Evolutionary conservation across 2,797 vertebrate species (phyloP).

Genomic region (Lateolabrax maculatus): DNA sequence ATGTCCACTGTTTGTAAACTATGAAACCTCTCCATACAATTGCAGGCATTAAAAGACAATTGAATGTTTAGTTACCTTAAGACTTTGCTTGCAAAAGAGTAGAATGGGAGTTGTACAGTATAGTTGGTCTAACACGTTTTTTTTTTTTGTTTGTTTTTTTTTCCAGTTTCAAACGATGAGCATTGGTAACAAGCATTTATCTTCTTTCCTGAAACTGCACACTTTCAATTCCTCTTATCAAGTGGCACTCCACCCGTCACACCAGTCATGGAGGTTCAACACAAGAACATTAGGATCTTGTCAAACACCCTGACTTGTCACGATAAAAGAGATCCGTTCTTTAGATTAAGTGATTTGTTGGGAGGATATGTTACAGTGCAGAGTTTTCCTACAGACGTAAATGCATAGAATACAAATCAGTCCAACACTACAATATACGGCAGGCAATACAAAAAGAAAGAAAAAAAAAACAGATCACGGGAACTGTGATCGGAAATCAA

Average conservation of each 20-base stretch:
- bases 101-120: conserved; percentile 21
- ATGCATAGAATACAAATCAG: conserved; percentile 81
- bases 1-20: conserved; percentile 24
- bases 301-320: conserved; percentile 28
- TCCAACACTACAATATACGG: conserved; percentile 66
- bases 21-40: neutral
- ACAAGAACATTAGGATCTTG: conserved; percentile 18
- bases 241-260: conserved; percentile 21
- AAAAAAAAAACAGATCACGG: conserved; percentile 32
- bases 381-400: conserved; percentile 60
- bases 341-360: conserved; percentile 35
- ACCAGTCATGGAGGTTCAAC: conserved; percentile 28
- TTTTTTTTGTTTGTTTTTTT: neutral
- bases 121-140: conserved; percentile 26
- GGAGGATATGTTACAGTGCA: conserved; percentile 57
- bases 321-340: conserved; percentile 29
- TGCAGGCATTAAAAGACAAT: conserved; percentile 38
- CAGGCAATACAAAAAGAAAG: conserved; percentile 64
- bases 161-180: conserved; percentile 8
- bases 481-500: conserved; percentile 65
- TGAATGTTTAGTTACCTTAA: conserved; percentile 18
- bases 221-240: neutral
- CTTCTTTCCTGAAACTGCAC: conserved; percentile 4
- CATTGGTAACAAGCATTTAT: neutral
- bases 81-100: conserved; percentile 44